Base-by-base conservation (phyloP, 2,888 invertebrate species). In the Drosophila flavopinicola region DNA sequence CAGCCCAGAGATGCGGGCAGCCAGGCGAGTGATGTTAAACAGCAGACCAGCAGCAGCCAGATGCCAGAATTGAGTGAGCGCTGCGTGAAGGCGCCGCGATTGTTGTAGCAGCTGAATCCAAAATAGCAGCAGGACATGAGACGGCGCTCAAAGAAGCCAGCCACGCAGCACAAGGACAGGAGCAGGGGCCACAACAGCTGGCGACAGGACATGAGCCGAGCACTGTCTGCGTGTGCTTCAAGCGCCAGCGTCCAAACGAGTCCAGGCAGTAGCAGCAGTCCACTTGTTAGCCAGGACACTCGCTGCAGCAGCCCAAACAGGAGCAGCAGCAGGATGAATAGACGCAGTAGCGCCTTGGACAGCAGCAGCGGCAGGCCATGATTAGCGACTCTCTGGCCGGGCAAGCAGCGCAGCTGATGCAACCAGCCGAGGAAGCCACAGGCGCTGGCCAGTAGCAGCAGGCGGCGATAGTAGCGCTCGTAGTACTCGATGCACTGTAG, bases 401-500 rank as follows among this genome's bases (percentile, higher is more conserved):
- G 7, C 11, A 17, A 7, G 9, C 78, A 75, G 2, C 85, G 63
- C 41, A 95, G 91, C 79, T 93, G 92, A 41, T 92, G 86, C 68
- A 95, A 94, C 95, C 96, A 96, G 4, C 94, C 94, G 35, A 95
- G 57, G 90, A 95, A 95, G 6, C 94, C 93, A 23, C 94, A 75
- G 0, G 94, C 93, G 30, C 95, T 93, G 77, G 94, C 93, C 38
- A 93, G 78, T 60, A 95, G 92, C 74, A 97, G 92, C 0, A 94
- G 92, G 49, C 92, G 92, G 85, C 96, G 94, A 89, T 97, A 96
- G 90, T 97, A 98, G 64, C 94, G 94, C 75, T 97, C 95, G 86
- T 96, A 98, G 90, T 97, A 97, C 35, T 93, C 92, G n/a, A 97
- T 92, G 11, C 96, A 97, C 56, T 93, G 91, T 53, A 96, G 92